phyloP scores from a whole-genome alignment of 2,888 invertebrate genomes.

The Charanyca ferruginea region DNA sequence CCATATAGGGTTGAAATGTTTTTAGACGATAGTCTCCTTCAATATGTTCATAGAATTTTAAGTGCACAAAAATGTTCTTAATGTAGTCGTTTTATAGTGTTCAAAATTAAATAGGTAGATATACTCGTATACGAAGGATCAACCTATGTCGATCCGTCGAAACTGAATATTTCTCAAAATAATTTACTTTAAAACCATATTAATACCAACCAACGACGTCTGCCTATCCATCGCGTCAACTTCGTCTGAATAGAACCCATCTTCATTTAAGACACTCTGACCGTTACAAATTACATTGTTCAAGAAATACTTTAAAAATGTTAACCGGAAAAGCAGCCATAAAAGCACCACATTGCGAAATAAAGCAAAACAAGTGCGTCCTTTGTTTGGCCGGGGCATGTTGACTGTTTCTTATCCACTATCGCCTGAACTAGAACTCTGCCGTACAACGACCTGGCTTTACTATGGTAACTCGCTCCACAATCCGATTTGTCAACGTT shows the following conservation, averaged over 20 bases:
- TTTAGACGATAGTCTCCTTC: not conserved
- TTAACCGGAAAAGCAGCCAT: slow-evolving; percentile 79
- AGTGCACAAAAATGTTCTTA: not conserved
- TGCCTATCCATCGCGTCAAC: slow-evolving; percentile 10
- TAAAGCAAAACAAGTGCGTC: slow-evolving; percentile 85
- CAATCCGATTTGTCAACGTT: slow-evolving; percentile 54
- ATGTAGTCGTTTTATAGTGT: not conserved
- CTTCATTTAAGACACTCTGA: slow-evolving; percentile 34
- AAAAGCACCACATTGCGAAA: slow-evolving; percentile 84
- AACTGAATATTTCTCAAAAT: not conserved
- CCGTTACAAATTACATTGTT: slow-evolving; percentile 56
- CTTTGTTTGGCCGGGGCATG: slow-evolving; percentile 85
- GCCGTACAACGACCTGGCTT: slow-evolving; percentile 79
- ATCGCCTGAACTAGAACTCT: slow-evolving; percentile 84
- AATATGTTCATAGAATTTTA: not conserved
- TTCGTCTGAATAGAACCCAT: slow-evolving; percentile 13
- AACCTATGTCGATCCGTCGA: too few species aligned
- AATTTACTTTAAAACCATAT: not conserved
- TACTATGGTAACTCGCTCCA: slow-evolving; percentile 70
- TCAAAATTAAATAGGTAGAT: not conserved
- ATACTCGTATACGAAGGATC: slow-evolving; percentile 1
- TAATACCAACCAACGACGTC: not conserved
- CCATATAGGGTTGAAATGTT: not conserved
- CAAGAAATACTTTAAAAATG: slow-evolving; percentile 69
- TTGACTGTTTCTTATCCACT: slow-evolving; percentile 89